Percentiles rank a stretch among this genome's conserved stretches.
Evolutionary conservation across 1,140 invertebrate species (phyloP).

Genomic region (Cepaea nemoralis): DNA sequence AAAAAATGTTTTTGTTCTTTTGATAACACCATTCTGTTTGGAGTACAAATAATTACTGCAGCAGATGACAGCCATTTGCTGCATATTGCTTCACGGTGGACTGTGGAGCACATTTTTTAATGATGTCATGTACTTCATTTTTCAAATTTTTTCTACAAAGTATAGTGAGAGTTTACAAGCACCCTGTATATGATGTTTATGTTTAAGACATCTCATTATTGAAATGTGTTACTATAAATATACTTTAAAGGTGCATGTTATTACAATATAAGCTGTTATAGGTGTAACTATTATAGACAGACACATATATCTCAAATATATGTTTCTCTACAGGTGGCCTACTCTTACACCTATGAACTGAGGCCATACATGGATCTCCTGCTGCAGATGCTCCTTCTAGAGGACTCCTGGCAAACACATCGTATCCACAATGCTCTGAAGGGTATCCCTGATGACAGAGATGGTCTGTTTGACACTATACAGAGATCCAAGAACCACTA

Average conservation of each 20-base stretch:
- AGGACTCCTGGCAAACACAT: conserved; percentile 96
- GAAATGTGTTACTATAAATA: neutral
- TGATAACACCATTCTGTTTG: too few species aligned
- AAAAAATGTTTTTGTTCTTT: too few species aligned
- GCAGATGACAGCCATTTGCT: too few species aligned
- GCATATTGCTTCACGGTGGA: too few species aligned
- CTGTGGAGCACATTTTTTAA: too few species aligned
- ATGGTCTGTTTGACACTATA: conserved; percentile 94
- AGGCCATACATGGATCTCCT: conserved; percentile 91
- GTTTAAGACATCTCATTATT: neutral
- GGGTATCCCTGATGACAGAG: conserved; percentile 90
- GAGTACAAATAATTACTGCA: too few species aligned
- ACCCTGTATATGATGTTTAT: too few species aligned
- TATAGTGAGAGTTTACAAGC: too few species aligned
- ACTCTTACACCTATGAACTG: conserved; percentile 94
- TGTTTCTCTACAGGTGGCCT: conserved; percentile 77
- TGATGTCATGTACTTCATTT: too few species aligned
- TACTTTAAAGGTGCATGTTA: neutral
- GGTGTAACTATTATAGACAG: neutral
- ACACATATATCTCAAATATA: too few species aligned
- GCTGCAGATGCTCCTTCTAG: conserved; percentile 87
- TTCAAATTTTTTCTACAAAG: too few species aligned
- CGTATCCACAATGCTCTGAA: conserved; percentile 92
- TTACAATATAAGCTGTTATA: too few species aligned
- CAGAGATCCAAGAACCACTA: conserved; percentile 92